Percentiles rank a stretch among this genome's conserved stretches.
phyloP scores from a whole-genome alignment of 2,113 vertebrate genomes.

The Pelvicachromis taeniatus region DNA sequence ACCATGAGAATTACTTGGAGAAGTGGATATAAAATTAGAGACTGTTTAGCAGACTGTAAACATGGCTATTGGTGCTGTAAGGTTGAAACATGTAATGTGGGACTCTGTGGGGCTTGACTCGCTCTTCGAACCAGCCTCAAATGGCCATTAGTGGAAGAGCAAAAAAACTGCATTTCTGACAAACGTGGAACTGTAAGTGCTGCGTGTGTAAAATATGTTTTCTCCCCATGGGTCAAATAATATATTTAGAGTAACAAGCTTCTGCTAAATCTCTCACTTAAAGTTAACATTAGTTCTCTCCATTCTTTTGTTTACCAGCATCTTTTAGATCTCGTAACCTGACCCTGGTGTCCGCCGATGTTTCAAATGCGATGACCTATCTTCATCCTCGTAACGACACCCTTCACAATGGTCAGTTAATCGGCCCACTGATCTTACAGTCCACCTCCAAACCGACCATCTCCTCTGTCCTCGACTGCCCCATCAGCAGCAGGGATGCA shows the following conservation, averaged over 20 bases:
- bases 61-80: neutral
- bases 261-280: fast-evolving
- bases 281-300: neutral
- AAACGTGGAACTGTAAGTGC: fast-evolving
- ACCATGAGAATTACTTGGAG: neutral
- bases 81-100: fast-evolving
- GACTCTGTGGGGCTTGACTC: neutral
- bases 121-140: neutral
- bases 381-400: neutral
- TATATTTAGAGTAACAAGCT: neutral
- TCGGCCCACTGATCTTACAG: neutral
- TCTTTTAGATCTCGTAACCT: neutral
- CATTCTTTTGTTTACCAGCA: neutral
- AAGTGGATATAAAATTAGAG: neutral
- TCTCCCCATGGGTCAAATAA: neutral
- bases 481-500: slow-evolving; percentile 76
- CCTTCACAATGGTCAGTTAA: neutral
- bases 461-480: neutral
- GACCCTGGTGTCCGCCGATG: neutral
- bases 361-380: neutral
- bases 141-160: neutral
- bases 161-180: neutral
- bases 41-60: too few species aligned
- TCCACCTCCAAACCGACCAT: neutral
- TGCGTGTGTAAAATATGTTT: neutral